A percentile compares a stretch with the other conserved stretches of the same genome.
Conservation (phyloP, 2,888 invertebrate species). For the Mesorhabditis belari region DNA sequence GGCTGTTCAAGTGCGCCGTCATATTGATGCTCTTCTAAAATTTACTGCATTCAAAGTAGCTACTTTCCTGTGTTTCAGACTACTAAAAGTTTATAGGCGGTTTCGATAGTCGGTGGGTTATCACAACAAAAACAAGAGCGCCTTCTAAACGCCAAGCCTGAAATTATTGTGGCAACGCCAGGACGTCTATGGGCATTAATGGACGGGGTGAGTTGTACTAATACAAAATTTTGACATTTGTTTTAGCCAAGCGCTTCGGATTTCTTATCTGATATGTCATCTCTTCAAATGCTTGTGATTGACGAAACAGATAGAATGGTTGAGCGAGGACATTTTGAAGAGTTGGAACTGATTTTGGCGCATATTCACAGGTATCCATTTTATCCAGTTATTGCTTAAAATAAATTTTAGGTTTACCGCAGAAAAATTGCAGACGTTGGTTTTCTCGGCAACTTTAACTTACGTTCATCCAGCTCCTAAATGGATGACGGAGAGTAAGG, state of each 20-base stretch:
- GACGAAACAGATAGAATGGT: constrained; percentile 99
- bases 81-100: constrained; percentile 59
- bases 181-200: constrained; percentile 92
- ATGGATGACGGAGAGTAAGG: constrained; percentile 51
- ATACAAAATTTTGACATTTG: background rate
- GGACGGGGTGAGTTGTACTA: constrained; percentile 60
- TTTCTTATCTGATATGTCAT: constrained; percentile 52
- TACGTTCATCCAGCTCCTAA: constrained; percentile 76
- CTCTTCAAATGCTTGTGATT: constrained; percentile 70
- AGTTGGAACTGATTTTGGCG: constrained; percentile 74
- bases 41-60: constrained; percentile 65
- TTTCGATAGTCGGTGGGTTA: constrained; percentile 86
- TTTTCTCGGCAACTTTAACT: constrained; percentile 93
- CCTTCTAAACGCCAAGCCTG: constrained; percentile 71
- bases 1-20: constrained; percentile 83
- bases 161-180: constrained; percentile 92
- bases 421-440: constrained; percentile 74
- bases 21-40: constrained; percentile 72
- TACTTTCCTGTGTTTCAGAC: background rate
- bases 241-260: constrained; percentile 22
- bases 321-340: constrained; percentile 89
- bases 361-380: constrained; percentile 51
- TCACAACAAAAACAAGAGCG: constrained; percentile 87
- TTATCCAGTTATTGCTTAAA: background rate
- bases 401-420: constrained; percentile 1